Conservation (phyloP, 2,888 invertebrate species). For the Malacosoma neustria region DNA sequence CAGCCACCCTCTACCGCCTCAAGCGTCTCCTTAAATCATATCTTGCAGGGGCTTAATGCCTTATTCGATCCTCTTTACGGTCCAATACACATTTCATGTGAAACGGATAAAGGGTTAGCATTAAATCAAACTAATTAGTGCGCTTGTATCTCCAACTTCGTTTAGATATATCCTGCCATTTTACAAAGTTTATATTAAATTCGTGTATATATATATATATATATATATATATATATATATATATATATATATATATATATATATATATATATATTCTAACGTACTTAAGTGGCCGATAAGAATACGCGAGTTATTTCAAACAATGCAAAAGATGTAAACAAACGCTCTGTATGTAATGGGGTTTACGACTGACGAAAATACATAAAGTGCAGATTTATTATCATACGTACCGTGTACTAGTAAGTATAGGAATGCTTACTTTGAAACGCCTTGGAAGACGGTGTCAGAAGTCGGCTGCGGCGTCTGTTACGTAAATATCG, state of each 20-base stretch:
- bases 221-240: no score
- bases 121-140: conserved; percentile 1
- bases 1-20: conserved; percentile 34
- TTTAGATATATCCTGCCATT: background rate
- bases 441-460: conserved; percentile 42
- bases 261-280: no score
- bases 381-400: background rate
- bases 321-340: background rate
- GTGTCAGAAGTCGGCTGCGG: conserved; percentile 59
- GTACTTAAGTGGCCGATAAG: no score
- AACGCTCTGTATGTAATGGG: background rate
- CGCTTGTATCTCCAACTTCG: background rate
- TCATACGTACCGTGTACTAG: background rate
- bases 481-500: conserved; percentile 68
- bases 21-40: conserved; percentile 32
- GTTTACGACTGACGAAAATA: background rate
- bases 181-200: no score
- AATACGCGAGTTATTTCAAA: no score
- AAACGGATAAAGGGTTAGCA: conserved; percentile 22
- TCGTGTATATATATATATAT: no score
- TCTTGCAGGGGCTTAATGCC: conserved; percentile 46
- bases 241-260: no score
- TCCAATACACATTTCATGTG: conserved; percentile 31
- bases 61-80: conserved; percentile 32
- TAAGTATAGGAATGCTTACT: no score